Evolutionary conservation across 2,888 invertebrate genomes (phyloP).

Genomic region (Chrysotoxum bicinctum): DNA sequence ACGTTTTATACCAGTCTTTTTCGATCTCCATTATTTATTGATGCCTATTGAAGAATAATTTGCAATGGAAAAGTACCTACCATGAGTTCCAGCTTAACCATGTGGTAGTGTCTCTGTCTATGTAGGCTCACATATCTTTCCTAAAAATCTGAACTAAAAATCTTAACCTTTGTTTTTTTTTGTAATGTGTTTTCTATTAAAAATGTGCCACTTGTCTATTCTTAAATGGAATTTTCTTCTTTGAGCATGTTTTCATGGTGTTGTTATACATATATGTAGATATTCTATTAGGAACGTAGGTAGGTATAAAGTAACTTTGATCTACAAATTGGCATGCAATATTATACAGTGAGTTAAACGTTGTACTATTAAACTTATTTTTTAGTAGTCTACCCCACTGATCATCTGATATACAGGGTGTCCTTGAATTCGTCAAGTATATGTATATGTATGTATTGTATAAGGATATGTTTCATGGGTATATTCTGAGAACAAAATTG

Average conservation of each 20-base stretch:
- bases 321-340: neutral
- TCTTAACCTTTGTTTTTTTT: neutral
- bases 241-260: neutral
- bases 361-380: no score
- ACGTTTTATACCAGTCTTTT: neutral
- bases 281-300: no score
- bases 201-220: neutral
- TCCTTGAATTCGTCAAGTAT: no score
- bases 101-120: no score
- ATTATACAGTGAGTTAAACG: neutral
- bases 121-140: neutral
- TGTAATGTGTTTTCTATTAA: neutral
- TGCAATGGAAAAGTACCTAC: constrained; percentile 4
- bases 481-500: no score
- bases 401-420: no score
- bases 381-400: no score
- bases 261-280: no score
- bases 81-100: neutral
- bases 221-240: neutral
- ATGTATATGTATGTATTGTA: no score
- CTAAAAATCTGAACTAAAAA: neutral
- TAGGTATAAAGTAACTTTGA: no score
- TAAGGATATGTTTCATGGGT: no score
- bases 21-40: neutral
- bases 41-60: no score